These are phyloP conservation scores for Theocolax elegans DNA, from an alignment of 1,140 invertebrate species.

Conservation along the genomic window DNA sequence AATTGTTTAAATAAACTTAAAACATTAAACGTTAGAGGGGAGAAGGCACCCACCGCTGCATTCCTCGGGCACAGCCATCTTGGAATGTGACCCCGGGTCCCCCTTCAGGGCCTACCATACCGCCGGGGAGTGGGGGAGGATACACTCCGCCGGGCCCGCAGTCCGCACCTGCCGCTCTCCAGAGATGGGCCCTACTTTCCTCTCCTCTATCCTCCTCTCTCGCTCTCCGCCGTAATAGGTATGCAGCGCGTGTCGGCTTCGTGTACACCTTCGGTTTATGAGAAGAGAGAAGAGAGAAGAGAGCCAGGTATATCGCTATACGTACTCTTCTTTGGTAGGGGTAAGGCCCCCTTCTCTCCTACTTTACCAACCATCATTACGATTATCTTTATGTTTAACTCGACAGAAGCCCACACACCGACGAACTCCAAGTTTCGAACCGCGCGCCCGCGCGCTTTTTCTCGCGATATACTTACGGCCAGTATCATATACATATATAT, in stretches of 20 bases:
- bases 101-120: constrained; percentile 45
- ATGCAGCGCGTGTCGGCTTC: not conserved
- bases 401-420: too few species aligned
- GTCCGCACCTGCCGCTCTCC: constrained; percentile 31
- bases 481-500: too few species aligned
- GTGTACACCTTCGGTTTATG: too few species aligned
- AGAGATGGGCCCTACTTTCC: constrained; percentile 2
- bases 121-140: constrained; percentile 52
- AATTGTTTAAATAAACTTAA: constrained; percentile 3
- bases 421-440: not conserved
- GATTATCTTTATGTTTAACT: too few species aligned
- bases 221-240: not conserved
- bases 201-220: not conserved
- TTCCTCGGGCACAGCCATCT: constrained; percentile 70
- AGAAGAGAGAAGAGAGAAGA: too few species aligned
- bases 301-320: too few species aligned
- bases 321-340: too few species aligned
- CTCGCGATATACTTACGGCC: too few species aligned
- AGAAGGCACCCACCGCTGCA: constrained; percentile 68
- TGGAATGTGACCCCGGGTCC: constrained; percentile 69
- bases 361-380: not conserved
- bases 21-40: constrained; percentile 7
- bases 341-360: not conserved
- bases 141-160: constrained; percentile 4
- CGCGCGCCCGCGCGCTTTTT: not conserved